These are phyloP conservation scores for Enteromius unitaeniatus DNA, from an alignment of 2,797 vertebrate species.

Conservation along the genomic window DNA sequence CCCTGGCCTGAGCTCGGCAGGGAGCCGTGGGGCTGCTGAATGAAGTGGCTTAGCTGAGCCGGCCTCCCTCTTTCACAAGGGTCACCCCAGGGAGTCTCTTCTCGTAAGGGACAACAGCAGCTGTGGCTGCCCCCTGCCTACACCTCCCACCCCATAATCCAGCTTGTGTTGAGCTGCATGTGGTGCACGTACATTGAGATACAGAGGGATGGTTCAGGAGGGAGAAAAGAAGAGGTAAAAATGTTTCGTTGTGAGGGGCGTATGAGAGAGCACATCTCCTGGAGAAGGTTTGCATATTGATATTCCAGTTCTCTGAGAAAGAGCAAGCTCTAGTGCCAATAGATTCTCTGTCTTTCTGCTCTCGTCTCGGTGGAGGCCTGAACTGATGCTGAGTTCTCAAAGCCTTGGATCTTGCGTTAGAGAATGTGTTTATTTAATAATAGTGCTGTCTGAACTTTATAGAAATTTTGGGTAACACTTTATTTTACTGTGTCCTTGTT, in stretches of 20 bases:
- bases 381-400: not conserved
- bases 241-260: not conserved
- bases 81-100: conserved; percentile 57
- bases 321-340: conserved; percentile 18
- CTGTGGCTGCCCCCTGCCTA: conserved; percentile 54
- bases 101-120: conserved; percentile 53
- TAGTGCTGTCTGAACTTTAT: not conserved
- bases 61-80: conserved; percentile 41
- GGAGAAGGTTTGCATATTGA: conserved; percentile 28
- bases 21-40: conserved; percentile 46
- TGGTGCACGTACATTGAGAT: conserved; percentile 39
- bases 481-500: not conserved
- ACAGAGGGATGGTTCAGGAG: conserved; percentile 2
- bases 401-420: not conserved
- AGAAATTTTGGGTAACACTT: not conserved
- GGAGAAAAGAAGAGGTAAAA: conserved; percentile 10
- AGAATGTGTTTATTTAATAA: not conserved
- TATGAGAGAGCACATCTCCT: conserved; percentile 19
- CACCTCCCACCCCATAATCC: conserved; percentile 53
- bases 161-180: conserved; percentile 53
- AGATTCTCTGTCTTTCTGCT: conserved; percentile 28
- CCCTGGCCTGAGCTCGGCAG: conserved; percentile 51
- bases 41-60: conserved; percentile 52
- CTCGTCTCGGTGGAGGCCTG: conserved; percentile 20
- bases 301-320: conserved; percentile 24